These are phyloP conservation scores for Luperina testacea DNA, from an alignment of 2,888 invertebrate genomes.

Conservation along the genomic window DNA sequence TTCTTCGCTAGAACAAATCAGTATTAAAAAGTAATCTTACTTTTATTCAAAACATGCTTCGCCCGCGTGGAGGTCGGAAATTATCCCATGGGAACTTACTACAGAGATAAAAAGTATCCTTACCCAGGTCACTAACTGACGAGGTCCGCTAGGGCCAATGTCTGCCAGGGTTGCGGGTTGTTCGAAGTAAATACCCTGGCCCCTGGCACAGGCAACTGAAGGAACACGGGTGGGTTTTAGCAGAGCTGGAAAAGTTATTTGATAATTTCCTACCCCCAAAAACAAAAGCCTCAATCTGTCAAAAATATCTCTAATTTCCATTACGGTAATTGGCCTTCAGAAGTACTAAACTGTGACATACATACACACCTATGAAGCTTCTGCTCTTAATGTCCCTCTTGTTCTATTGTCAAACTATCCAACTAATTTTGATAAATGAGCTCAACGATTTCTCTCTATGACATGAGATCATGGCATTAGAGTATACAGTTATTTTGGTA, in stretches of 20 bases:
- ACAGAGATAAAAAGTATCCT: neutral
- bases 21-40: neutral
- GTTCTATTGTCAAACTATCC: conserved; percentile 42
- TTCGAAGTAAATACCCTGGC: no score
- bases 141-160: no score
- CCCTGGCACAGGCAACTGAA: no score
- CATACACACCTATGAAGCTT: neutral
- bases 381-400: neutral
- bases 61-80: neutral
- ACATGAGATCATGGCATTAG: neutral
- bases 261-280: no score
- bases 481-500: neutral
- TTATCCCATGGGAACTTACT: neutral
- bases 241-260: no score
- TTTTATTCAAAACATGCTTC: neutral
- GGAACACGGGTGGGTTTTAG: no score
- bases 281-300: no score
- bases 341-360: neutral
- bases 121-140: neutral
- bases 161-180: no score
- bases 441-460: conserved; percentile 22
- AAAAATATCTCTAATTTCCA: neutral
- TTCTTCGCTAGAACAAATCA: neutral
- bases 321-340: neutral
- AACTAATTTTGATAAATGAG: conserved; percentile 48